A percentile compares a stretch with the other conserved stretches of the same genome.
These are phyloP conservation scores for Helostoma temminkii DNA, from an alignment of 2,797 vertebrate species.

Conservation along the genomic window DNA sequence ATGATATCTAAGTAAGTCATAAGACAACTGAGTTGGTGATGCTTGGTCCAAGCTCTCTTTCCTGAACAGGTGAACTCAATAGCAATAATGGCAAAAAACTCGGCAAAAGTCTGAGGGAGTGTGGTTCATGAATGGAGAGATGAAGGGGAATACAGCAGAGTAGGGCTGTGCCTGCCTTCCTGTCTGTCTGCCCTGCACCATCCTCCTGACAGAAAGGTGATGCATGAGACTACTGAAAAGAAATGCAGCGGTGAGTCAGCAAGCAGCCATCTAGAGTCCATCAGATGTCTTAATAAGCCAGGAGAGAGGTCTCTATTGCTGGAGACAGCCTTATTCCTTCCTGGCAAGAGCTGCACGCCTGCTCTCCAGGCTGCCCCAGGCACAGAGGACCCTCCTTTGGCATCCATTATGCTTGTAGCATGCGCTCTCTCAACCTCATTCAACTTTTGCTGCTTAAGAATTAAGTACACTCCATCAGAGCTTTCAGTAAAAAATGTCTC, in stretches of 20 bases:
- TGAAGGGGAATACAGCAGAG: slow-evolving; percentile 13
- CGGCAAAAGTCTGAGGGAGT: not conserved
- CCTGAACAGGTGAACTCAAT: slow-evolving; percentile 16
- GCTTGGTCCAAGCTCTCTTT: not conserved
- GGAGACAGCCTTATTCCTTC: slow-evolving; percentile 56
- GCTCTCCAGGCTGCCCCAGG: slow-evolving; percentile 59
- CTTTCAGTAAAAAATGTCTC: slow-evolving; percentile 78
- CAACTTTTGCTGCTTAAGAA: slow-evolving; percentile 72
- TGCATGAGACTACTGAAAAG: slow-evolving; percentile 66
- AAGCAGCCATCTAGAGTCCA: slow-evolving; percentile 69
- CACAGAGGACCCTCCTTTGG: slow-evolving; percentile 72
- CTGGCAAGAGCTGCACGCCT: slow-evolving; percentile 35
- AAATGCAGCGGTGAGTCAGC: slow-evolving; percentile 81
- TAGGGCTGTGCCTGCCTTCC: slow-evolving; percentile 44
- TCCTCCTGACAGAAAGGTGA: slow-evolving; percentile 75
- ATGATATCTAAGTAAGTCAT: slow-evolving; percentile 25
- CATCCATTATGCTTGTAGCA: slow-evolving; percentile 77
- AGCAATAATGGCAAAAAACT: not conserved
- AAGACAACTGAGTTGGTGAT: slow-evolving; percentile 6
- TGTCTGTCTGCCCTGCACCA: slow-evolving; percentile 62
- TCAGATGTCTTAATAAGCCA: slow-evolving; percentile 73
- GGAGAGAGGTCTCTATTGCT: slow-evolving; percentile 42
- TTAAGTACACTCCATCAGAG: slow-evolving; percentile 77
- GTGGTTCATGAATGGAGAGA: slow-evolving; percentile 22
- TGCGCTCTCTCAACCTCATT: slow-evolving; percentile 67